A percentile compares a stretch with the other conserved stretches of the same genome.
Conservation (phyloP, 2,113 vertebrate species). For the Ifrita kowaldi region DNA sequence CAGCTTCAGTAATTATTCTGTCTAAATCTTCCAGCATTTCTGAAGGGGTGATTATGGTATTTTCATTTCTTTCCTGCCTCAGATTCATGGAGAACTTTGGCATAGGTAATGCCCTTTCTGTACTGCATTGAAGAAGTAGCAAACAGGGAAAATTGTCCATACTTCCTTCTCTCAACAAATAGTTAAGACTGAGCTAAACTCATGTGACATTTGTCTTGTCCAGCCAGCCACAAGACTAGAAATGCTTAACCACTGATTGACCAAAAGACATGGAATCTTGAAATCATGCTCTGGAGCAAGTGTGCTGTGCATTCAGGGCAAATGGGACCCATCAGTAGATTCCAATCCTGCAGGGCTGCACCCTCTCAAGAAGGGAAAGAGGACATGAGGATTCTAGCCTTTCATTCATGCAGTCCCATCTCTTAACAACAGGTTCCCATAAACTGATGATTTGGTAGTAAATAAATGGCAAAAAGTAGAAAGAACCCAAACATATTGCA, state of each 20-base stretch:
- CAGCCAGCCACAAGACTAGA: neutral
- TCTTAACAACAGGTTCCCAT: neutral
- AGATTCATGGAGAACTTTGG: neutral
- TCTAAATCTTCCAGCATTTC: conserved; percentile 26
- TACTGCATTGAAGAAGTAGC: neutral
- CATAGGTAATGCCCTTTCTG: neutral
- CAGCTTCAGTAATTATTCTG: conserved; percentile 46
- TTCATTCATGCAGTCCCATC: neutral
- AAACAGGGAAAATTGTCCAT: neutral
- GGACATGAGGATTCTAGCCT: neutral
- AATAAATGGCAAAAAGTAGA: neutral
- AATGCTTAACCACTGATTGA: neutral
- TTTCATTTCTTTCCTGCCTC: conserved; percentile 6
- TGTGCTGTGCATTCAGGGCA: neutral
- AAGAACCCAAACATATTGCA: neutral
- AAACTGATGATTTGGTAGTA: neutral
- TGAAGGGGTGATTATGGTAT: conserved; percentile 2
- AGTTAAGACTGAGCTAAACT: neutral
- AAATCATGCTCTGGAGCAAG: neutral
- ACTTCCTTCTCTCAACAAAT: neutral
- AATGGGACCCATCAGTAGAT: neutral
- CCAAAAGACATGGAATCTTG: neutral
- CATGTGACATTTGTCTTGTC: neutral
- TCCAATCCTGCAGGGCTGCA: neutral
- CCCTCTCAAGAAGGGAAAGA: neutral